phyloP scores from a whole-genome alignment of 2,888 invertebrate genomes.

The Serrognathus titanus region DNA sequence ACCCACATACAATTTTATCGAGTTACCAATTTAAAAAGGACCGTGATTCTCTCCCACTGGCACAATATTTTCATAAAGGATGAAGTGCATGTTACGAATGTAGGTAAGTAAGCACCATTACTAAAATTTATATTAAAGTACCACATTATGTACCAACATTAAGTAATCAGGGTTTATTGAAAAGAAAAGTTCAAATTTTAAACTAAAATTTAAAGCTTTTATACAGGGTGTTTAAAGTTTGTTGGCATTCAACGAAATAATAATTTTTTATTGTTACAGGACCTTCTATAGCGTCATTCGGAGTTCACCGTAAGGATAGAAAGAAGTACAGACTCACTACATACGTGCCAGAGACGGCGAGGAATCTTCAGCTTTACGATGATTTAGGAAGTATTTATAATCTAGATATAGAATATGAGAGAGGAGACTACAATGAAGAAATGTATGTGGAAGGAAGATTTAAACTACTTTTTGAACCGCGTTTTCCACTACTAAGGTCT shows the following conservation, averaged over 20 bases:
- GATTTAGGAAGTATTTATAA: conserved; percentile 27
- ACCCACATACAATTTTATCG: conserved; percentile 23
- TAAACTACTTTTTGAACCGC: conserved; percentile 27
- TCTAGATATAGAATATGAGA: conserved; percentile 15
- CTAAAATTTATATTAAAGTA: no score
- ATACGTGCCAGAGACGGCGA: conserved; percentile 28
- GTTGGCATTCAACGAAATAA: no score
- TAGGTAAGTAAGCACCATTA: no score
- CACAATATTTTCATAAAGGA: conserved; percentile 30
- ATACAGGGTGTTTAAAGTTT: no score
- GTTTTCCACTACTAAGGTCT: conserved; percentile 29
- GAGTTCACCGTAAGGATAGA: neutral
- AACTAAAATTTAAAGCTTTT: no score
- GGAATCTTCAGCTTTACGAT: conserved; percentile 29
- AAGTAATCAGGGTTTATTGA: no score
- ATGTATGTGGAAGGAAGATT: conserved; percentile 12
- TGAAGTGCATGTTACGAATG: conserved; percentile 26
- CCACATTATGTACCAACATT: no score
- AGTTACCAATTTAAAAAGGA: conserved; percentile 25
- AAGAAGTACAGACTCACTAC: conserved; percentile 23
- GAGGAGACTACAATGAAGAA: no score
- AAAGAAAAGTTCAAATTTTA: no score
- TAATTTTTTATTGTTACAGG: conserved; percentile 22
- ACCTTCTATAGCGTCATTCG: conserved; percentile 23
- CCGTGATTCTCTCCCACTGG: conserved; percentile 31